Percentiles rank a stretch among this genome's conserved stretches.
Conservation (phyloP, 2,797 vertebrate species). For the Sebastes oblongus region DNA sequence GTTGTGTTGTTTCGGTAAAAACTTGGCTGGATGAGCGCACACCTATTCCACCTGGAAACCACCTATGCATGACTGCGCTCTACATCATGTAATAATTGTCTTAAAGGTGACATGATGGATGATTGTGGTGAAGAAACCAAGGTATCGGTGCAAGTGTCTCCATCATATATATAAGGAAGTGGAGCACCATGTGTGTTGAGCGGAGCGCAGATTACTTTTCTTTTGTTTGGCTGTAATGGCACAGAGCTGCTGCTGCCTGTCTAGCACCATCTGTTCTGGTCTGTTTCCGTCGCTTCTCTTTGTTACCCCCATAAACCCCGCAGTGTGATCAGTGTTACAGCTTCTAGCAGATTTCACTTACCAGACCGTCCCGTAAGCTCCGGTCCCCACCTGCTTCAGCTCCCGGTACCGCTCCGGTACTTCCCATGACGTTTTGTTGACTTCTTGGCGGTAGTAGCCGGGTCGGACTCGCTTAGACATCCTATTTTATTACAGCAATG, state of each 20-base stretch:
- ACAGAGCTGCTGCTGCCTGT: constrained; percentile 14
- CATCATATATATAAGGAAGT: constrained; percentile 72
- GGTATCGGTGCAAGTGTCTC: constrained; percentile 17
- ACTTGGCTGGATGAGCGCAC: neutral
- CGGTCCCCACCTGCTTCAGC: constrained; percentile 91
- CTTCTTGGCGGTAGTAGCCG: constrained; percentile 89
- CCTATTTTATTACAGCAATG: neutral
- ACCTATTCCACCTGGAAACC: neutral
- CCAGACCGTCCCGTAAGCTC: constrained; percentile 96
- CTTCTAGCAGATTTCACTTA: constrained; percentile 75
- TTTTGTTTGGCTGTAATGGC: constrained; percentile 51
- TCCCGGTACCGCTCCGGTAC: constrained; percentile 91
- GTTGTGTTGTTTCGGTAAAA: constrained; percentile 1
- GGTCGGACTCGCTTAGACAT: constrained; percentile 85
- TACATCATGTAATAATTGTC: neutral
- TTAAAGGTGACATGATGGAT: neutral
- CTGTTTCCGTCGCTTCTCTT: constrained; percentile 15
- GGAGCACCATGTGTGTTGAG: constrained; percentile 43
- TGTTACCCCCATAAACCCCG: constrained; percentile 9
- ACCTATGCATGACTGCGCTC: neutral
- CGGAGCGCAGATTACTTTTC: constrained; percentile 32
- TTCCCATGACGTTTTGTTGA: constrained; percentile 93
- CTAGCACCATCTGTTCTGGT: constrained; percentile 48
- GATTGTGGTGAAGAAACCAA: neutral
- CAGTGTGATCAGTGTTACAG: neutral